Percentiles rank a stretch among this genome's conserved stretches.
Conservation (phyloP, 2,888 invertebrate genomes). For the Lycaena phlaeas region DNA sequence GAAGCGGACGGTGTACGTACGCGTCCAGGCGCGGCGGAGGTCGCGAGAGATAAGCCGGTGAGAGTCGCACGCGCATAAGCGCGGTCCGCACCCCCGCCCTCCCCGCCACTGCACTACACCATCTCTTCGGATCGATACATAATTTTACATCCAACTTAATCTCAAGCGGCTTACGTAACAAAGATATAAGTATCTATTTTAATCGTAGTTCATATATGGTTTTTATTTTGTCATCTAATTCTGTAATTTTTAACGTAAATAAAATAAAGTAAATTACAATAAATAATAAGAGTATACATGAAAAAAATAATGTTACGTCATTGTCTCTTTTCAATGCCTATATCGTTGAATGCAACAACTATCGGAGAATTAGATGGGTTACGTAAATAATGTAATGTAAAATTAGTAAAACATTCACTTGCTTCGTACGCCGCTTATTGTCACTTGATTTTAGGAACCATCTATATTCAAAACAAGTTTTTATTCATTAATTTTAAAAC, state of each 20-base stretch:
- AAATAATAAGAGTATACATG: too few species aligned
- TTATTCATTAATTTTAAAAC: conserved; percentile 1
- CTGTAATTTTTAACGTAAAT: too few species aligned
- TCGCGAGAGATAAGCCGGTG: conserved; percentile 72
- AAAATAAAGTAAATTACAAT: too few species aligned
- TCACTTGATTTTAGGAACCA: conserved; percentile 40
- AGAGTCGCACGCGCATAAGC: conserved; percentile 61
- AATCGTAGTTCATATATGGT: too few species aligned
- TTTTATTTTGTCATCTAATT: too few species aligned
- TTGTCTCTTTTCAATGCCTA: too few species aligned
- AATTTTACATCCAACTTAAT: conserved; percentile 64
- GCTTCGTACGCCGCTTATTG: conserved; percentile 42
- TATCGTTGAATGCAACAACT: too few species aligned
- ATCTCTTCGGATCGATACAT: conserved; percentile 48
- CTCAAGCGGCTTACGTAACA: conserved; percentile 53
- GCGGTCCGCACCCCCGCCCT: conserved; percentile 41
- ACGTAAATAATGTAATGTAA: conserved; percentile 48
- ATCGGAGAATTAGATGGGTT: too few species aligned
- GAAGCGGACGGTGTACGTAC: conserved; percentile 54
- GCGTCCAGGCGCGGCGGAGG: conserved; percentile 69
- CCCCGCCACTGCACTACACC: conserved; percentile 38
- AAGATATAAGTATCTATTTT: too few species aligned
- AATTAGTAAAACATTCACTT: conserved; percentile 56
- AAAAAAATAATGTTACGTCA: too few species aligned
- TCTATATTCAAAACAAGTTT: conserved; percentile 37